phyloP scores from a whole-genome alignment of 2,888 invertebrate species.

The Stenotaenia linearis region DNA sequence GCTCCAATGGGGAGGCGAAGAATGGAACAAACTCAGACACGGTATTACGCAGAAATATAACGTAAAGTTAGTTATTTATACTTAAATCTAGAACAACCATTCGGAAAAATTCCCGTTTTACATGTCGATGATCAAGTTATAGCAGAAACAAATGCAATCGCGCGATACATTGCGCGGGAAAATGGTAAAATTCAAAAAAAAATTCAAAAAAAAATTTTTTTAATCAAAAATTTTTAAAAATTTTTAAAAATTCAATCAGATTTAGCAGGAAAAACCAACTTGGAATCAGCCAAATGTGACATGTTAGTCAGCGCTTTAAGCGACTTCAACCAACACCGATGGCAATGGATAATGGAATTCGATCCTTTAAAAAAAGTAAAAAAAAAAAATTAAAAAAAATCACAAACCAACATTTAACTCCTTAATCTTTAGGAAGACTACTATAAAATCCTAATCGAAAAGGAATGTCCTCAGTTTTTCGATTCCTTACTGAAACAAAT shows the following conservation, averaged over 20 bases:
- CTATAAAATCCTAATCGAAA: conserved; percentile 35
- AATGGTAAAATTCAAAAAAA: conserved; percentile 35
- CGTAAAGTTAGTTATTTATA: background rate
- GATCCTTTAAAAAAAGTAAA: conserved; percentile 34
- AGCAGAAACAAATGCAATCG: conserved; percentile 37
- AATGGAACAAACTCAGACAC: conserved; percentile 30
- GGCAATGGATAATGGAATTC: background rate
- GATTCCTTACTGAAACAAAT: conserved; percentile 36
- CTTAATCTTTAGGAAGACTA: conserved; percentile 35
- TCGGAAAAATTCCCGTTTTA: conserved; percentile 38
- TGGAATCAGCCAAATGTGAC: conserved; percentile 39
- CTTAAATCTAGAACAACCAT: conserved; percentile 35
- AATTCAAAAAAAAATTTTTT: background rate
- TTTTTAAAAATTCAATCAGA: conserved; percentile 33
- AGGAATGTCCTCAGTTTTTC: conserved; percentile 36
- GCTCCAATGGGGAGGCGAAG: conserved; percentile 29
- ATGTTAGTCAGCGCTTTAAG: conserved; percentile 39
- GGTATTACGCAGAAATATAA: conserved; percentile 29
- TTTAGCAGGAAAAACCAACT: conserved; percentile 37
- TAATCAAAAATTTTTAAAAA: background rate
- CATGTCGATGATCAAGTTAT: conserved; percentile 37
- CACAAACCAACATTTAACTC: background rate
- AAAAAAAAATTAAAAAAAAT: background rate
- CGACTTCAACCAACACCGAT: conserved; percentile 35
- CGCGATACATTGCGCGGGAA: conserved; percentile 38